Conservation (phyloP, 1,140 invertebrate species). For the Conus betulinus region DNA sequence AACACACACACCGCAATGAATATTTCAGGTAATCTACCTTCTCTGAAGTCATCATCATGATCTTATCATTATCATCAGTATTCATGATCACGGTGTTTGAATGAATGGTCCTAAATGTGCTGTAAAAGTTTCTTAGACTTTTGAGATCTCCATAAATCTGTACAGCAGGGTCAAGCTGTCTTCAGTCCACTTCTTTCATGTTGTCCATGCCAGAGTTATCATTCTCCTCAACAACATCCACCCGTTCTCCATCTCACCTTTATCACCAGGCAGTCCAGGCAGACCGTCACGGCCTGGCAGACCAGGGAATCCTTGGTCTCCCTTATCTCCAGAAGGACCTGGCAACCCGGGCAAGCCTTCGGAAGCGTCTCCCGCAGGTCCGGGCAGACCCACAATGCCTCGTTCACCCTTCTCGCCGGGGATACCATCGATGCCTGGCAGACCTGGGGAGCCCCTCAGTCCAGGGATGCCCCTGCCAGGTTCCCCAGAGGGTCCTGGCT, state of each 20-base stretch:
- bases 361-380: constrained; percentile 59
- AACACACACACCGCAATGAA: no score
- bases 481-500: constrained; percentile 56
- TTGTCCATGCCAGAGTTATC: no score
- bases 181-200: no score
- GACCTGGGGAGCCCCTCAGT: constrained; percentile 56
- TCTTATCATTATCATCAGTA: no score
- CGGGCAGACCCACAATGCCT: constrained; percentile 59
- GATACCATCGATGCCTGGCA: constrained; percentile 57
- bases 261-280: constrained; percentile 60
- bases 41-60: no score
- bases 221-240: no score
- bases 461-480: constrained; percentile 56
- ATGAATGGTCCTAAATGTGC: no score
- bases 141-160: no score
- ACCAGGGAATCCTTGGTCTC: constrained; percentile 56
- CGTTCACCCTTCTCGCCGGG: constrained; percentile 59
- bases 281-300: constrained; percentile 59
- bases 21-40: no score
- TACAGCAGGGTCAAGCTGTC: no score
- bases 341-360: constrained; percentile 52
- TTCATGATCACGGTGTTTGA: no score
- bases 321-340: constrained; percentile 59
- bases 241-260: constrained; percentile 49
- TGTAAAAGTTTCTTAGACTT: no score